Conservation (phyloP, 2,113 vertebrate species). For the Dromaius novaehollandiae region DNA sequence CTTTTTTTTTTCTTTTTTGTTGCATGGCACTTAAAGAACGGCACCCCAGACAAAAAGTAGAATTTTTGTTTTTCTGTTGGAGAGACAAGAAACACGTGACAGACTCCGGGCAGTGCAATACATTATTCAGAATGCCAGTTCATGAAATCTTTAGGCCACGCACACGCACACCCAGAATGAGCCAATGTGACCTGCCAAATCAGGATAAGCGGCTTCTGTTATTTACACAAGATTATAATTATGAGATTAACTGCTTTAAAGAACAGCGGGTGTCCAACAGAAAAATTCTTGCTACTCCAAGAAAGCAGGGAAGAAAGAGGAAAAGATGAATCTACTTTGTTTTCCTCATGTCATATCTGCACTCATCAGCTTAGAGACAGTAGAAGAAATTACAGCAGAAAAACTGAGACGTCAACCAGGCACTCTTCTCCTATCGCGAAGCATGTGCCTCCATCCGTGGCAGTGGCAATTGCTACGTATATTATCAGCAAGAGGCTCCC, state of each 20-base stretch:
- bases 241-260: neutral
- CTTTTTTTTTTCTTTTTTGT: neutral
- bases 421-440: neutral
- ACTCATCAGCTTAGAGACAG: neutral
- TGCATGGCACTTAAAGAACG: neutral
- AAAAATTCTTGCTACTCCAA: neutral
- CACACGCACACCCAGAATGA: neutral
- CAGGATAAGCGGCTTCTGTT: neutral
- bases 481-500: neutral
- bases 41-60: neutral
- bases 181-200: neutral
- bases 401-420: neutral
- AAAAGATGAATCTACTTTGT: neutral
- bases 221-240: neutral
- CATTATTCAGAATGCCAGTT: neutral
- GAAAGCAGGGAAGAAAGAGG: neutral
- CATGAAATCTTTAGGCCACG: neutral
- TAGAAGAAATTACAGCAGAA: neutral
- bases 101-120: neutral
- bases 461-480: neutral
- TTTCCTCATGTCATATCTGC: neutral
- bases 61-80: neutral
- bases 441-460: neutral
- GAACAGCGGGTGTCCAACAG: neutral
- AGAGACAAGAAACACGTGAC: neutral